Evolutionary conservation across 1,140 invertebrate genomes (phyloP).

Genomic region (Drosophila rufa): DNA sequence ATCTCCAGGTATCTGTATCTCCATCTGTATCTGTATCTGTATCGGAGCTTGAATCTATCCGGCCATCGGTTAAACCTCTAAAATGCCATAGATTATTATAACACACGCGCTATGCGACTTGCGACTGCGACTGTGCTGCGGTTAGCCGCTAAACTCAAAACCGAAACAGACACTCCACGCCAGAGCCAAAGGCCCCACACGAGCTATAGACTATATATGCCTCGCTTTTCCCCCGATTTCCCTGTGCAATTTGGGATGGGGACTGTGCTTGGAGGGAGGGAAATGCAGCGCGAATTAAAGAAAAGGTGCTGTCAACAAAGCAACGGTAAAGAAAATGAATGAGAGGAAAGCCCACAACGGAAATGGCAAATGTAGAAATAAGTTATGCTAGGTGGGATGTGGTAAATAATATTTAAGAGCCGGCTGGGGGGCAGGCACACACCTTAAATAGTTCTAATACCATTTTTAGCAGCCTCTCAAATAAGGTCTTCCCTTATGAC

Average conservation of each 20-base stretch:
- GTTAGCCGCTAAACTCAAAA: constrained; percentile 63
- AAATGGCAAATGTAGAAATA: constrained; percentile 51
- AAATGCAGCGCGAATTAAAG: constrained; percentile 46
- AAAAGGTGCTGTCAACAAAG: constrained; percentile 55
- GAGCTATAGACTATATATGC: constrained; percentile 24
- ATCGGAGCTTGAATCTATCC: constrained; percentile 40
- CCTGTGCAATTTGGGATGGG: background rate
- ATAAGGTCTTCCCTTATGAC: background rate
- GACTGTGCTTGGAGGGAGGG: constrained; percentile 4
- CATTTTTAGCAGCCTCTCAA: background rate
- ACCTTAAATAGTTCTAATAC: constrained; percentile 25
- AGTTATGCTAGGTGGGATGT: constrained; percentile 50
- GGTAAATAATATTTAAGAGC: constrained; percentile 29
- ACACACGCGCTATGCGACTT: constrained; percentile 53
- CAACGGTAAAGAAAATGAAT: constrained; percentile 63
- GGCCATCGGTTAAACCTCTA: constrained; percentile 62
- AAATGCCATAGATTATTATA: constrained; percentile 69
- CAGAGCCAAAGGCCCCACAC: constrained; percentile 38
- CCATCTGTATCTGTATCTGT: constrained; percentile 10
- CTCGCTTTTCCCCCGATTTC: background rate
- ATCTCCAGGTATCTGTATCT: constrained; percentile 34
- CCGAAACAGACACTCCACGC: constrained; percentile 29
- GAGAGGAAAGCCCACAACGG: constrained; percentile 60
- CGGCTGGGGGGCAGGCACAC: background rate
- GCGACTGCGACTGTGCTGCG: constrained; percentile 39